Conservation (phyloP, 30 jellyfish, hydroid and myxozoan genomes). For the Turritopsis rubra region DNA sequence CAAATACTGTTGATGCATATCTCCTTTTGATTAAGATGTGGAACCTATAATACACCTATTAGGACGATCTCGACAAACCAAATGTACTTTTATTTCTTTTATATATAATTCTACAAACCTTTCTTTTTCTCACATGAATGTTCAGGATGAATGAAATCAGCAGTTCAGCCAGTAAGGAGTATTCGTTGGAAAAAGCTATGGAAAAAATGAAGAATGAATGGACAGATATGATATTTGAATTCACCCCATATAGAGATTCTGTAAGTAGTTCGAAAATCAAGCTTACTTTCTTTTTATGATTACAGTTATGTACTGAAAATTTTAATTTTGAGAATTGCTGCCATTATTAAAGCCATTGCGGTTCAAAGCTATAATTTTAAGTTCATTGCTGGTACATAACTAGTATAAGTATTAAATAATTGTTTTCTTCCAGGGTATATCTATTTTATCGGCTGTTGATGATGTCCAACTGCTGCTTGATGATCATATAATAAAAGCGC, state of each 20-base stretch:
- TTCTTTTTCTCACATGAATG: background rate
- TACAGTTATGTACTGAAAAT: no score
- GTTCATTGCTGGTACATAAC: no score
- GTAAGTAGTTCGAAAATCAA: conserved; percentile 33
- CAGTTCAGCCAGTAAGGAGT: conserved; percentile 82
- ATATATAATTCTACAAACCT: no score
- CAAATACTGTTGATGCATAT: background rate
- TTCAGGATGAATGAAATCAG: conserved; percentile 79
- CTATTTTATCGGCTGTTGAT: conserved; percentile 79
- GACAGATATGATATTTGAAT: conserved; percentile 78
- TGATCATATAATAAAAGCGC: conserved; percentile 90
- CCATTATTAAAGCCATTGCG: no score
- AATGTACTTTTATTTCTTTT: no score
- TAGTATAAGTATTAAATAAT: no score
- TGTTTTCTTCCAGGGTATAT: conserved; percentile 50
- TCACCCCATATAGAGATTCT: conserved; percentile 75
- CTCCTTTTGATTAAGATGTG: no score
- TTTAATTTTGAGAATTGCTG: no score
- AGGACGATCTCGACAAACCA: no score
- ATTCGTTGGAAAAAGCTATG: conserved; percentile 87
- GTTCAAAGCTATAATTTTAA: no score
- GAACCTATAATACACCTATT: no score
- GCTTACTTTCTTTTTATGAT: background rate
- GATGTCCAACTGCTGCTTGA: conserved; percentile 84
- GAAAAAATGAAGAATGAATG: conserved; percentile 91